A percentile compares a stretch with the other conserved stretches of the same genome.
Conservation (phyloP, 2,797 vertebrate species). For the Otus scops region DNA sequence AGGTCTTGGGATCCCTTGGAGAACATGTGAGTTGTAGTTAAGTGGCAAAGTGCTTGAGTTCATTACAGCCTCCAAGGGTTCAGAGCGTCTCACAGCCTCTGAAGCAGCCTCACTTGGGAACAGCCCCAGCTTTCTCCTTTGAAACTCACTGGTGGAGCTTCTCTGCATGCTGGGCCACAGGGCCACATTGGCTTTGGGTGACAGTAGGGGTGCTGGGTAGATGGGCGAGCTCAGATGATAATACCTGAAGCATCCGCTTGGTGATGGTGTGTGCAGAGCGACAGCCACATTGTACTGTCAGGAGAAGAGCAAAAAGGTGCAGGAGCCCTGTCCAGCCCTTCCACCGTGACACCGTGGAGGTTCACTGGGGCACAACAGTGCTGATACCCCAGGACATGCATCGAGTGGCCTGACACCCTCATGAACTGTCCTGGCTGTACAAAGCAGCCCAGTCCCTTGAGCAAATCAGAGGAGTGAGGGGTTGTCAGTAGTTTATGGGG, state of each 20-base stretch:
- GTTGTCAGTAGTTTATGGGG: background rate
- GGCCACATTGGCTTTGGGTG: background rate
- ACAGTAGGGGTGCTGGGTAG: background rate
- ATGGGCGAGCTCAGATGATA: background rate
- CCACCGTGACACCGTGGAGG: rapidly evolving
- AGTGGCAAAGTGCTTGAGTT: background rate
- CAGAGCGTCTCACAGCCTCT: background rate
- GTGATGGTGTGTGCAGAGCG: background rate
- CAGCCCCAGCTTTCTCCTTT: background rate
- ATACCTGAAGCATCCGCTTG: background rate
- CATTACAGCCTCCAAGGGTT: too few relatives aligned
- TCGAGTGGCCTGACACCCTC: background rate
- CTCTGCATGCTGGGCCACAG: background rate
- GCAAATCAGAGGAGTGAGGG: background rate
- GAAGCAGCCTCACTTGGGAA: background rate
- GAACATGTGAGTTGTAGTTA: background rate
- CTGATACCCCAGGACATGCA: background rate
- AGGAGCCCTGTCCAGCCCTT: background rate
- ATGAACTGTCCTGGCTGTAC: background rate
- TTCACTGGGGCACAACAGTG: background rate
- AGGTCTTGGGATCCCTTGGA: background rate
- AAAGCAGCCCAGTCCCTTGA: background rate
- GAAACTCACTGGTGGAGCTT: background rate
- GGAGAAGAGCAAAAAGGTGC: background rate
- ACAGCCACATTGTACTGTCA: background rate